A percentile compares a stretch with the other conserved stretches of the same genome.
phyloP scores from a whole-genome alignment of 2,797 vertebrate species.

The Catamblyrhynchus diadema region DNA sequence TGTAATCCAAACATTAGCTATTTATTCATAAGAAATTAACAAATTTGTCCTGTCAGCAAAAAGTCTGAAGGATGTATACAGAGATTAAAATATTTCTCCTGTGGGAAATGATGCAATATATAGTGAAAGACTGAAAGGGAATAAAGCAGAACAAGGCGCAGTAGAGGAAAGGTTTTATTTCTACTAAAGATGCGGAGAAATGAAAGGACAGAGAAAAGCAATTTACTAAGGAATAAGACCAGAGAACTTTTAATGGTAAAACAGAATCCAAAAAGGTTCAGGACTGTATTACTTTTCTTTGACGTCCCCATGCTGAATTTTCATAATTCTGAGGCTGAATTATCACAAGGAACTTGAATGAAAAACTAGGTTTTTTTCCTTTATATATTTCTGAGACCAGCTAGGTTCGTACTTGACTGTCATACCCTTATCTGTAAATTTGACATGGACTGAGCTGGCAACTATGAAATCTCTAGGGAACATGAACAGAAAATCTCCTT shows the following conservation, averaged over 20 bases:
- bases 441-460: background rate
- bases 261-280: background rate
- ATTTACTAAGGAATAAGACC: background rate
- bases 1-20: background rate
- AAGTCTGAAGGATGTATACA: background rate
- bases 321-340: background rate
- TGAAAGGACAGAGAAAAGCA: background rate
- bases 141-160: background rate
- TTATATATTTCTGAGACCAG: background rate
- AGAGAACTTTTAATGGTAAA: background rate
- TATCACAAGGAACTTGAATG: background rate
- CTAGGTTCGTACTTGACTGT: background rate
- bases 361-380: rapidly evolving
- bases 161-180: background rate
- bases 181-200: background rate
- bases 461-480: background rate
- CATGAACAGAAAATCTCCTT: background rate
- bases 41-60: background rate
- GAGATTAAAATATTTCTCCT: background rate
- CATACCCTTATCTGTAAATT: background rate
- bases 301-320: background rate
- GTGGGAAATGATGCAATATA: background rate
- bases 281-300: background rate
- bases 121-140: background rate
- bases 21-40: background rate